Conservation (phyloP, 2,113 vertebrate genomes). For the Climacteris rufus region DNA sequence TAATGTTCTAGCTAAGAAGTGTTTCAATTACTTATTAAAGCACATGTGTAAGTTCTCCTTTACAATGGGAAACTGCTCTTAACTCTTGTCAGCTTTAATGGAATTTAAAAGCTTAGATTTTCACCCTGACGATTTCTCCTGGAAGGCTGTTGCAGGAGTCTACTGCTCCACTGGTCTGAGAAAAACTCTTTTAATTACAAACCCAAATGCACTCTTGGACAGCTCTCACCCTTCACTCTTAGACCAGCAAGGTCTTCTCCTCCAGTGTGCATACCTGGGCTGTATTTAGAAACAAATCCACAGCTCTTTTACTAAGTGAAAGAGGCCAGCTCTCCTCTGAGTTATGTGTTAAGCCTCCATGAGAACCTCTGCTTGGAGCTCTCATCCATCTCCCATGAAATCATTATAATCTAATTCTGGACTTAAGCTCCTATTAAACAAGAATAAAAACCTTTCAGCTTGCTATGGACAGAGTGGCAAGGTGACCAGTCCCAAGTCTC, state of each 20-base stretch:
- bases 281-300: background rate
- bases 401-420: background rate
- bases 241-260: background rate
- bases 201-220: background rate
- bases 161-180: background rate
- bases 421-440: background rate
- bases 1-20: background rate
- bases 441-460: background rate
- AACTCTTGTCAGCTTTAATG: background rate
- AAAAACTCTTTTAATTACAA: background rate
- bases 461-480: background rate
- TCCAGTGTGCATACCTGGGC: background rate
- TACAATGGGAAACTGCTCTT: background rate
- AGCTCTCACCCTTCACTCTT: background rate
- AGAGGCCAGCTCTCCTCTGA: background rate
- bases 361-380: background rate
- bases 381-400: background rate
- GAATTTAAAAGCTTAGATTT: background rate
- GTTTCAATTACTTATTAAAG: background rate
- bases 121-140: background rate
- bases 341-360: background rate
- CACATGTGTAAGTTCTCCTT: background rate
- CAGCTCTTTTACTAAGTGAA: background rate
- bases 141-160: background rate
- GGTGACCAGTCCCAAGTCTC: background rate